Evolutionary conservation across 2,113 vertebrate species (phyloP).

Genomic region (Paralichthys olivaceus): DNA sequence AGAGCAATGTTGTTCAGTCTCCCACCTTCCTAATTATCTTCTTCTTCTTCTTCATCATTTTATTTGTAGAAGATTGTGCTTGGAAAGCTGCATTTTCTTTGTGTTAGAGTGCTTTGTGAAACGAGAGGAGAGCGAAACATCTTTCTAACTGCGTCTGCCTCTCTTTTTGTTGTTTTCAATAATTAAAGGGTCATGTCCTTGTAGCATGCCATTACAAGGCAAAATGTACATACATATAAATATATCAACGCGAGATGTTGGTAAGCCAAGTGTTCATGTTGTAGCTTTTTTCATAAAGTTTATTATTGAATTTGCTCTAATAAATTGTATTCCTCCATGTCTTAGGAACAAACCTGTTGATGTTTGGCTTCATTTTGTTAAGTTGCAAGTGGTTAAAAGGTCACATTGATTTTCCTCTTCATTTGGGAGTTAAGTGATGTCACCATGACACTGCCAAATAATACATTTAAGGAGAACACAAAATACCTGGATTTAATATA

Average conservation of each 20-base stretch:
- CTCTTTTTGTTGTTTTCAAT: slow-evolving; percentile 38
- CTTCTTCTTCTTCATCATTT: slow-evolving; percentile 17
- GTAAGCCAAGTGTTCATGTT: slow-evolving; percentile 74
- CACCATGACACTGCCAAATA: too few species aligned
- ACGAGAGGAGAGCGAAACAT: slow-evolving; percentile 27
- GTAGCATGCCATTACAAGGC: slow-evolving; percentile 83
- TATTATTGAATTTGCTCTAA: slow-evolving; percentile 78
- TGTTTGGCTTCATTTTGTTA: background rate
- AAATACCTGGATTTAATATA: too few species aligned
- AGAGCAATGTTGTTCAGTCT: slow-evolving; percentile 36
- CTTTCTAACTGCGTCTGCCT: slow-evolving; percentile 34
- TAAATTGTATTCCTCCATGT: slow-evolving; percentile 77
- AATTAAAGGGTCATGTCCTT: slow-evolving; percentile 70
- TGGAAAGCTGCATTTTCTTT: slow-evolving; percentile 47
- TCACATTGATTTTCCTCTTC: background rate
- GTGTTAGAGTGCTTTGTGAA: slow-evolving; percentile 39
- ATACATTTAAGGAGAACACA: too few species aligned
- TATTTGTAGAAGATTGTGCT: slow-evolving; percentile 44
- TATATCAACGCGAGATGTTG: slow-evolving; percentile 78
- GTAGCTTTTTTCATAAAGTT: slow-evolving; percentile 80
- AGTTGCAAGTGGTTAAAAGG: background rate
- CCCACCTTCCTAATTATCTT: slow-evolving; percentile 29
- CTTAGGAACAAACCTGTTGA: slow-evolving; percentile 42
- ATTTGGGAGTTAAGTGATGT: too few species aligned
- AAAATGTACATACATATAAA: slow-evolving; percentile 82